Conservation (phyloP, 2,797 vertebrate species). For the Loris lydekkerianus region DNA sequence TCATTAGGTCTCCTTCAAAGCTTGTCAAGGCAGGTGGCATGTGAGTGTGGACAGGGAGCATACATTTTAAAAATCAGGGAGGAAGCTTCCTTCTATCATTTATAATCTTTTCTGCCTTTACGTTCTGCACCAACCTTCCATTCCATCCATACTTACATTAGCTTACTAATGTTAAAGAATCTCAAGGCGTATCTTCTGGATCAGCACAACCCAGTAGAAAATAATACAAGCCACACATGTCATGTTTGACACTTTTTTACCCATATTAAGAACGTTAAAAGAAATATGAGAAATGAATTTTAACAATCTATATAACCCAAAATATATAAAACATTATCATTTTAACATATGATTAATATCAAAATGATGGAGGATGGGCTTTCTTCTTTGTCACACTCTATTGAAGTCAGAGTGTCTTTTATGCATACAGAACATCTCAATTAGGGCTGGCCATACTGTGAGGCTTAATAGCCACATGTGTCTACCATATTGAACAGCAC, state of each 20-base stretch:
- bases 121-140: slow-evolving; percentile 18
- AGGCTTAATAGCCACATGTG: neutral
- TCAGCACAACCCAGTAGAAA: neutral
- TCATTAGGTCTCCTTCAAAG: slow-evolving; percentile 48
- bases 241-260: neutral
- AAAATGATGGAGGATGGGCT: neutral
- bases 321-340: neutral
- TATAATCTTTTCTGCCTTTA: slow-evolving; percentile 47
- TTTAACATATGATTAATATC: neutral
- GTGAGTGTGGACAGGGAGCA: neutral
- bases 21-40: slow-evolving; percentile 44
- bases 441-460: neutral
- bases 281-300: neutral
- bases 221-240: neutral
- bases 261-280: neutral
- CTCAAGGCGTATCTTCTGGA: neutral
- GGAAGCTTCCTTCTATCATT: slow-evolving; percentile 11
- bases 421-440: neutral
- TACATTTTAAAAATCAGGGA: slow-evolving; percentile 34
- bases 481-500: neutral
- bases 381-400: neutral
- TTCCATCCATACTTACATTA: neutral
- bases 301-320: neutral
- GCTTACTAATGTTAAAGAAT: neutral
- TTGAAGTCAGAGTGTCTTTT: neutral